Conservation (phyloP, 2,888 invertebrate species). For the Hartigia nigra region DNA sequence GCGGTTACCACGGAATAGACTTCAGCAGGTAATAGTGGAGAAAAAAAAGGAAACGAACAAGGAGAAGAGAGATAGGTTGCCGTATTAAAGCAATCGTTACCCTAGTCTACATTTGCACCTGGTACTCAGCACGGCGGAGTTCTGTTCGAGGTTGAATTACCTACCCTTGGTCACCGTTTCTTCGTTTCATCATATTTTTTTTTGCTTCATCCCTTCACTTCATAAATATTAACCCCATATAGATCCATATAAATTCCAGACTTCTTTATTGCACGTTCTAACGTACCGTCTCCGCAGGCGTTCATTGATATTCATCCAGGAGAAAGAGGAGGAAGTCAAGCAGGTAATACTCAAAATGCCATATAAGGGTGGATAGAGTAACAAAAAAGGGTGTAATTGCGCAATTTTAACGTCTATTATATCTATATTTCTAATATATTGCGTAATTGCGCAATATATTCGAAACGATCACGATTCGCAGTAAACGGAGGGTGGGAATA, state of each 20-base stretch:
- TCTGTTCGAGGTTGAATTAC: too few relatives aligned
- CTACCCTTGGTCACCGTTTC: background rate
- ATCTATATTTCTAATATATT: too few relatives aligned
- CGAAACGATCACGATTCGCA: background rate
- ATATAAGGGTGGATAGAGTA: background rate
- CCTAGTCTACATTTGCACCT: conserved; percentile 27
- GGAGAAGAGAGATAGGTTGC: background rate
- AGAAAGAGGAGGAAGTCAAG: background rate
- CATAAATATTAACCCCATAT: background rate
- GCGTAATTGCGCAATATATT: background rate
- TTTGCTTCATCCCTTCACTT: background rate
- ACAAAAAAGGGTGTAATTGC: background rate
- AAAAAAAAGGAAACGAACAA: background rate
- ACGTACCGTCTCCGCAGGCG: background rate
- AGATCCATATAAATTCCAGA: background rate
- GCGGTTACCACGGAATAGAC: conserved; percentile 14
- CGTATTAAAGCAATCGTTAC: conserved; percentile 23
- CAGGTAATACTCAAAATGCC: background rate
- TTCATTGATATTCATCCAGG: background rate
- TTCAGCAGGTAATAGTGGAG: conserved; percentile 25
- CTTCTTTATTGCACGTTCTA: background rate
- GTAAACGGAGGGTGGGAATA: background rate
- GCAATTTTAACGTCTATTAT: too few relatives aligned
- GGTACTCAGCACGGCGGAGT: conserved; percentile 10
- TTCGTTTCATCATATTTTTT: background rate